phyloP scores from a whole-genome alignment of 2,888 invertebrate species.

The Erebia ligea region DNA sequence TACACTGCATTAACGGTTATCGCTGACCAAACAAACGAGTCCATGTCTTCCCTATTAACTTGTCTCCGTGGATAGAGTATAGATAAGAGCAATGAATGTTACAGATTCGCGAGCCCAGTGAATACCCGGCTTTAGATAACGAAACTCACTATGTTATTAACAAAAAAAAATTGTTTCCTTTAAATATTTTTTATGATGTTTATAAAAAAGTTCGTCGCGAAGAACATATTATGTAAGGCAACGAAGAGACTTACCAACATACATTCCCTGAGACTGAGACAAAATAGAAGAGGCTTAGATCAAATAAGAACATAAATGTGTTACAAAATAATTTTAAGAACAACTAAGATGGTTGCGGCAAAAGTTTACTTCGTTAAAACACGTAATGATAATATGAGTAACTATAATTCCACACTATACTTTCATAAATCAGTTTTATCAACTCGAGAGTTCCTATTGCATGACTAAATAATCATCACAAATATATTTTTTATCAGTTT shows the following conservation, averaged over 20 bases:
- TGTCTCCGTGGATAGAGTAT: no score
- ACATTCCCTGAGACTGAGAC: slow-evolving; percentile 82
- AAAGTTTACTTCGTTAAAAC: slow-evolving; percentile 10
- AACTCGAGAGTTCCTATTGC: neutral
- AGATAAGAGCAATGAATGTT: neutral
- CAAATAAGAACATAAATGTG: slow-evolving; percentile 54
- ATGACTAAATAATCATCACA: neutral
- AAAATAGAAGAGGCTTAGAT: slow-evolving; percentile 73
- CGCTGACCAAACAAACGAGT: no score
- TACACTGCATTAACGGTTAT: no score
- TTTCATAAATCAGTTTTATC: neutral
- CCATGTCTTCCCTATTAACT: no score
- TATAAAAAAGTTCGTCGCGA: slow-evolving; percentile 61
- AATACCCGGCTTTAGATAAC: slow-evolving; percentile 43
- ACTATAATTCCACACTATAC: neutral
- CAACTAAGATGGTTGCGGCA: slow-evolving; percentile 42
- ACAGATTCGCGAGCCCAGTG: neutral
- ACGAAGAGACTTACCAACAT: slow-evolving; percentile 81
- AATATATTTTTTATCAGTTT: neutral
- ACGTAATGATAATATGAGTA: neutral
- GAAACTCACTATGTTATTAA: slow-evolving; percentile 51
- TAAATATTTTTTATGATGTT: slow-evolving; percentile 76
- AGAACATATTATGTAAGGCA: slow-evolving; percentile 76
- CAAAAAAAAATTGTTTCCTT: slow-evolving; percentile 62
- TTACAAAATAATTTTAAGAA: slow-evolving; percentile 62